These are phyloP conservation scores for Oncopodura yosiiana DNA, from an alignment of 1,140 invertebrate species.

Conservation along the genomic window DNA sequence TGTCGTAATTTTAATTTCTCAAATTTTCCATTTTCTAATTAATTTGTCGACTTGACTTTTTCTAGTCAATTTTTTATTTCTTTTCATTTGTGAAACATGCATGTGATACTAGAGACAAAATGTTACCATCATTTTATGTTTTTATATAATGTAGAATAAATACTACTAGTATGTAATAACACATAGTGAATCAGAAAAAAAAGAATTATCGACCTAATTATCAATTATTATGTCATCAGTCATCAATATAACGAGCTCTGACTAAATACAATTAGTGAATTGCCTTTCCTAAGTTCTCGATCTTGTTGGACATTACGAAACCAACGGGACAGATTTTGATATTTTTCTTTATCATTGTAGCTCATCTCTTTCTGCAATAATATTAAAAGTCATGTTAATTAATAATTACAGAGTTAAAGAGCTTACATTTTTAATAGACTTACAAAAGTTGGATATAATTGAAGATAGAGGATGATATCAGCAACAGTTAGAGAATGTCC, in stretches of 20 bases:
- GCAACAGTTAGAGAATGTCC: slow-evolving; percentile 12
- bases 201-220: too few relatives aligned
- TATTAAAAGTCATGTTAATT: not conserved
- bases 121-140: too few relatives aligned
- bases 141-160: too few relatives aligned
- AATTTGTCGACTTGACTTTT: too few relatives aligned
- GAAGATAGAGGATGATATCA: slow-evolving; percentile 13
- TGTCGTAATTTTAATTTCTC: too few relatives aligned
- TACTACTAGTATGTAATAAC: too few relatives aligned
- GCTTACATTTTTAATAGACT: not conserved
- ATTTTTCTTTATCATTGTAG: slow-evolving; percentile 17
- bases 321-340: slow-evolving; percentile 13
- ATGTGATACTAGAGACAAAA: too few relatives aligned
- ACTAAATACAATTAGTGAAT: slow-evolving; percentile 6
- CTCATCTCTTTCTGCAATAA: slow-evolving; percentile 9
- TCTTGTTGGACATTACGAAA: slow-evolving; percentile 17
- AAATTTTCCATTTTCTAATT: too few relatives aligned
- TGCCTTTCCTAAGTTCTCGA: not conserved
- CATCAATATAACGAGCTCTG: not conserved
- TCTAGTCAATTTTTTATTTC: too few relatives aligned
- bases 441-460: slow-evolving; percentile 16
- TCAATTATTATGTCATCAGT: not conserved
- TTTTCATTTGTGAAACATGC: too few relatives aligned
- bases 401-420: not conserved
- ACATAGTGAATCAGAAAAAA: too few relatives aligned